These are phyloP conservation scores for Masticophis lateralis DNA, from an alignment of 2,797 vertebrate genomes.

Conservation along the genomic window DNA sequence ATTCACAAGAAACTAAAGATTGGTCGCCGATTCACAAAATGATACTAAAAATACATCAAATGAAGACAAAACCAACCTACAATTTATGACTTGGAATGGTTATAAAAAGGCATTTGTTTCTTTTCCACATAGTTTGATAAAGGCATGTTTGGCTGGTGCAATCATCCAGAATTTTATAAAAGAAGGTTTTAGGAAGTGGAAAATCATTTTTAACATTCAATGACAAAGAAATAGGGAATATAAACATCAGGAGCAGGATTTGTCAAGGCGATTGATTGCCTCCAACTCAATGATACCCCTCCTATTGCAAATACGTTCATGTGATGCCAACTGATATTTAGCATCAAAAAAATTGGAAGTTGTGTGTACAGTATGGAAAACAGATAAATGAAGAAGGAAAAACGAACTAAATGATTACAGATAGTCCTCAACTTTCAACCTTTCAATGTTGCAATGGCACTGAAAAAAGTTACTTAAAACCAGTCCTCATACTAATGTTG, in stretches of 20 bases:
- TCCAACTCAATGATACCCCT: not conserved
- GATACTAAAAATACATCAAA: not conserved
- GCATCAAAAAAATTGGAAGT: not conserved
- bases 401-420: not conserved
- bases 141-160: not conserved
- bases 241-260: not conserved
- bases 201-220: not conserved
- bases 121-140: not conserved
- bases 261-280: not conserved
- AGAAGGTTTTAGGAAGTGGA: not conserved
- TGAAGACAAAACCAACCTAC: not conserved
- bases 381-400: not conserved
- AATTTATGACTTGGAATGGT: not conserved
- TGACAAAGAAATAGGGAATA: not conserved
- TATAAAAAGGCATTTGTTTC: not conserved
- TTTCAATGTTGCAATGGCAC: not conserved
- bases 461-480: not conserved
- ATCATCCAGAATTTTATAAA: not conserved
- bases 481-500: not conserved
- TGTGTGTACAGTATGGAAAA: not conserved
- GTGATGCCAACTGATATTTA: not conserved
- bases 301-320: not conserved
- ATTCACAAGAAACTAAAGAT: not conserved
- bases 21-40: not conserved
- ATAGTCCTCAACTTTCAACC: not conserved